Percentiles rank a stretch among this genome's conserved stretches.
These are phyloP conservation scores for Caenorhabditis macrosperma DNA, from an alignment of 2,888 invertebrate genomes.

Conservation along the genomic window DNA sequence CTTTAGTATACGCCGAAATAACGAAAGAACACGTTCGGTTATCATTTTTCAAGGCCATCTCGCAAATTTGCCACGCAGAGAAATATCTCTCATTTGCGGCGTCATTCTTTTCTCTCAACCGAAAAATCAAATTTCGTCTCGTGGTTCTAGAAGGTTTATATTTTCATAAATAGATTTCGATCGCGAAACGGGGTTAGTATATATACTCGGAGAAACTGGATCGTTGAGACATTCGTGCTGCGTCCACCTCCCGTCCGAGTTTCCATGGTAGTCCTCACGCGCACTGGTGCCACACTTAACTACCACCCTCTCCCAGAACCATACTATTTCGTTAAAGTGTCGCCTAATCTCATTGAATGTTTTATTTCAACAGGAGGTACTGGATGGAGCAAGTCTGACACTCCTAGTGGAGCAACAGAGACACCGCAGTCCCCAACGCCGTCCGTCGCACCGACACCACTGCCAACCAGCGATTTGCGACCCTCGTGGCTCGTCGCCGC, in stretches of 20 bases:
- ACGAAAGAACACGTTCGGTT: neutral
- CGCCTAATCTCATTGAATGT: neutral
- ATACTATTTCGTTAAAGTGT: neutral
- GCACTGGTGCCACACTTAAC: neutral
- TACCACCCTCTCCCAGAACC: neutral
- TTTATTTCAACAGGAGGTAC: conserved; percentile 81
- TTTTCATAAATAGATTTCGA: too few relatives aligned
- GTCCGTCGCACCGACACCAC: conserved; percentile 46
- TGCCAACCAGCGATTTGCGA: conserved; percentile 49
- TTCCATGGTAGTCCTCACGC: conserved; percentile 5
- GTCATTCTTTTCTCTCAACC: neutral
- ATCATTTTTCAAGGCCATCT: neutral
- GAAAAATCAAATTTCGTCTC: too few relatives aligned
- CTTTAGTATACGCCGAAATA: too few relatives aligned
- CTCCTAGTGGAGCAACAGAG: conserved; percentile 25
- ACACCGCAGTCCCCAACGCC: conserved; percentile 14
- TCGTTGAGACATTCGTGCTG: too few relatives aligned
- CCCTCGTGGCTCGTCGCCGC: conserved; percentile 61
- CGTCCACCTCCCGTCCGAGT: neutral
- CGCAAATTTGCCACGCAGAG: neutral
- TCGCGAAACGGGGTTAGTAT: too few relatives aligned
- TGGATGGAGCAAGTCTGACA: conserved; percentile 86
- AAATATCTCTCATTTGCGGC: too few relatives aligned
- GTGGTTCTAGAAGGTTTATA: too few relatives aligned
- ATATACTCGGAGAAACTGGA: too few relatives aligned